A percentile compares a stretch with the other conserved stretches of the same genome.
phyloP scores from a whole-genome alignment of 1,140 invertebrate species.

The Magallana gigas region DNA sequence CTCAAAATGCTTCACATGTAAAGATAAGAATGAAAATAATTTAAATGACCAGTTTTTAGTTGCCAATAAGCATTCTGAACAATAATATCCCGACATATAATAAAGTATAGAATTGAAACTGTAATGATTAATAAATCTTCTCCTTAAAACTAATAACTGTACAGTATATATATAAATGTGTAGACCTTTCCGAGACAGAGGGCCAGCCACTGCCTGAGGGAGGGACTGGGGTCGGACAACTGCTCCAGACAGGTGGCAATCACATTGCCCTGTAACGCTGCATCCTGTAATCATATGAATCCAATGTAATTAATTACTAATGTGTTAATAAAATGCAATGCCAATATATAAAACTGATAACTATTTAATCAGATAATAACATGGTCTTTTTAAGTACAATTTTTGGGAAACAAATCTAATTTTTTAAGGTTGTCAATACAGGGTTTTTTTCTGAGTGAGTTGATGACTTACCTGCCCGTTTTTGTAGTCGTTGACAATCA shows the following conservation, averaged over 20 bases:
- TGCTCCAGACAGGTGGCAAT: constrained; percentile 93
- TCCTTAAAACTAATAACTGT: too few species aligned
- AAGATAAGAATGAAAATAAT: too few species aligned
- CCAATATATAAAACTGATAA: too few species aligned
- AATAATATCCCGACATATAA: too few species aligned
- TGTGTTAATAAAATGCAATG: too few species aligned
- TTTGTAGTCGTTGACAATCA: constrained; percentile 93
- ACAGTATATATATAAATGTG: too few species aligned
- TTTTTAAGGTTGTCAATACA: background rate
- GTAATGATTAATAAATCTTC: too few species aligned
- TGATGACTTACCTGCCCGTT: constrained; percentile 85
- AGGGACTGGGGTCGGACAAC: constrained; percentile 80
- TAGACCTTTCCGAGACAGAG: constrained; percentile 89
- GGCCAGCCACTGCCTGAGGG: constrained; percentile 93
- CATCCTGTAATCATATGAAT: constrained; percentile 80
- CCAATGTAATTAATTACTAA: too few species aligned
- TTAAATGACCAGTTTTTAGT: too few species aligned
- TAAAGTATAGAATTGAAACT: too few species aligned
- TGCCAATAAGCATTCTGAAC: too few species aligned
- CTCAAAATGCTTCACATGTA: too few species aligned
- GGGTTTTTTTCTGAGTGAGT: background rate
- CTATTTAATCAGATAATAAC: background rate
- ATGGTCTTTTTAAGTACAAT: background rate
- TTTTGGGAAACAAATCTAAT: background rate
- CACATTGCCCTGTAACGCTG: constrained; percentile 90